Percentiles rank a stretch among this genome's conserved stretches.
phyloP scores from a whole-genome alignment of 2,113 vertebrate species.

The Elephantulus edwardii region DNA sequence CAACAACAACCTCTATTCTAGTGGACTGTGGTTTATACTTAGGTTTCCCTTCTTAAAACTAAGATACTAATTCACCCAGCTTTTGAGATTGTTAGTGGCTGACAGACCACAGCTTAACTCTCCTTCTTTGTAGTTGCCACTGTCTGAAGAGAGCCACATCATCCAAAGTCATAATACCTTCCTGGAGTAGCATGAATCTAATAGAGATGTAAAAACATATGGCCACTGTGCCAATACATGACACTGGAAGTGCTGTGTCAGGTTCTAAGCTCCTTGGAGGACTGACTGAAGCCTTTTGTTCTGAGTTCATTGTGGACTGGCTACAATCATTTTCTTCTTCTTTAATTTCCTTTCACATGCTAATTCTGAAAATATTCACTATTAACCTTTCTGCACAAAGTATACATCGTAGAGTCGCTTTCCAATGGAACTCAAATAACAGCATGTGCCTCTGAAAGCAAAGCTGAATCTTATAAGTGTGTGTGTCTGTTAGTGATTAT shows the following conservation, averaged over 20 bases:
- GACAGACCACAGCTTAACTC: background rate
- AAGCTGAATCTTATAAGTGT: background rate
- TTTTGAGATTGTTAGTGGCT: background rate
- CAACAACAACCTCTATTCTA: too few species aligned
- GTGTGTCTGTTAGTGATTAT: background rate
- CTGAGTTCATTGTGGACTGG: background rate
- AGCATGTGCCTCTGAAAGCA: background rate
- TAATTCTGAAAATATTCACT: background rate
- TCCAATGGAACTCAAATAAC: background rate
- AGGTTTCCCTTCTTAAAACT: background rate
- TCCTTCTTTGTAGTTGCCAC: background rate
- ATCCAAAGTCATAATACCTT: background rate
- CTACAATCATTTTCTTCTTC: background rate
- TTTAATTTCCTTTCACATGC: background rate
- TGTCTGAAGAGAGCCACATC: background rate
- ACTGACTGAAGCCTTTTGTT: background rate
- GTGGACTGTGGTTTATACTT: too few species aligned
- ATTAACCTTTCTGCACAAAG: background rate
- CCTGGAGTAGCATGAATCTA: background rate
- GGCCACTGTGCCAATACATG: background rate
- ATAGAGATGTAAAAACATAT: background rate
- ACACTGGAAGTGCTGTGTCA: background rate
- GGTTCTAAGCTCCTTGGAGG: background rate
- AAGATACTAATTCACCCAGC: background rate
- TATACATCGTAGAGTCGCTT: background rate